Evolutionary conservation across 2,113 vertebrate species (phyloP).

Genomic region (Catharus minimus): DNA sequence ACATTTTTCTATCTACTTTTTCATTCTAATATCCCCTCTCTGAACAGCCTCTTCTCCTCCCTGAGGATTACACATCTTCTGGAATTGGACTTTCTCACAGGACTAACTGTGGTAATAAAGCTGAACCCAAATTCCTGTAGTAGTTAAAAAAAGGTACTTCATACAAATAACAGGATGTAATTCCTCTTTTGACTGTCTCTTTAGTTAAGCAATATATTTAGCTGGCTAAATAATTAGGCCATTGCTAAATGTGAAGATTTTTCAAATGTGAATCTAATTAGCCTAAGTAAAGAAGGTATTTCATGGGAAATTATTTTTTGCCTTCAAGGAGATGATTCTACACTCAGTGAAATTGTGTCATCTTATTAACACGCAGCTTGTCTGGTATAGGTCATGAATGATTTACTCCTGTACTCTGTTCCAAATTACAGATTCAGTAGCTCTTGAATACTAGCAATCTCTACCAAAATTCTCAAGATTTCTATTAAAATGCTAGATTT

Average conservation of each 20-base stretch:
- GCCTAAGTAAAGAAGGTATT: slow-evolving; percentile 51
- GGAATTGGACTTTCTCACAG: neutral
- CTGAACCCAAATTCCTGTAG: neutral
- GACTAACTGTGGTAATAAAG: slow-evolving; percentile 10
- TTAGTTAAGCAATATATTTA: slow-evolving; percentile 39
- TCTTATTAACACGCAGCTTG: slow-evolving; percentile 29
- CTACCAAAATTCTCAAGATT: neutral
- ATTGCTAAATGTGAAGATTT: slow-evolving; percentile 53
- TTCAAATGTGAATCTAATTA: slow-evolving; percentile 55
- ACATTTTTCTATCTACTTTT: neutral
- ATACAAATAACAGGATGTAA: slow-evolving; percentile 20
- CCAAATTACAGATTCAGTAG: neutral
- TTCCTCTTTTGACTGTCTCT: slow-evolving; percentile 13
- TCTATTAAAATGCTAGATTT: neutral
- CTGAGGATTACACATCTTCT: neutral
- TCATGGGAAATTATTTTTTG: slow-evolving; percentile 57
- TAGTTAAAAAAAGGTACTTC: neutral
- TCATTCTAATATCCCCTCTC: neutral
- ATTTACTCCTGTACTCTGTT: slow-evolving; percentile 1
- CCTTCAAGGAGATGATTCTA: slow-evolving; percentile 49
- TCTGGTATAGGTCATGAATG: slow-evolving; percentile 1
- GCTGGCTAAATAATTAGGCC: slow-evolving; percentile 56
- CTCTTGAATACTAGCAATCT: neutral
- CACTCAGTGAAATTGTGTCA: slow-evolving; percentile 20
- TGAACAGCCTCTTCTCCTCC: neutral